Evolutionary conservation across 2,113 vertebrate genomes (phyloP), one percentile per base, ranked within the genome.

Genomic region (Strix uralensis): DNA sequence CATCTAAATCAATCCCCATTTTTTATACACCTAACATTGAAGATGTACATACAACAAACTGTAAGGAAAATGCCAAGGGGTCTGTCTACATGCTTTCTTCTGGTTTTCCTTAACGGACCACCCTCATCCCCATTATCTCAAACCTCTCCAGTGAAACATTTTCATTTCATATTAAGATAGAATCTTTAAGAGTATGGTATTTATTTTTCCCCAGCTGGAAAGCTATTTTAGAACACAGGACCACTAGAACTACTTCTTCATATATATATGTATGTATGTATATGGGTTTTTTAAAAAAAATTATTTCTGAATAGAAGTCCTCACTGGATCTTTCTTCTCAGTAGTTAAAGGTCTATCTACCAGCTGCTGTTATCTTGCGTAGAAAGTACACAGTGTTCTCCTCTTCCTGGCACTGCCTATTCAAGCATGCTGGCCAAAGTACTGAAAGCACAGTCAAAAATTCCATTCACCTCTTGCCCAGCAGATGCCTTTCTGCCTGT

Each of bases 401-500:
- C 57, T 59, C 73, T 47, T 86, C 67, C 54, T 95, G 92, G 94
- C 91, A 78, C 51, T 62, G 80, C 25, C 36, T 58, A 47, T 40
- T 70, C 22, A 67, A 54, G 82, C 62, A 83, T 54, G 75, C 67
- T 69, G 63, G 75, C 80, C 86, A 66, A 81, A 94, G 55, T 44
- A 86, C 79, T 88, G 82, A 54, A 86, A 67, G 81, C 47, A 78
- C 52, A 88, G 61, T 92, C 81, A 95, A 67, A 96, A 91, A 92
- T 87, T 96, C 91, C 87, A 72, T 91, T 96, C 61, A 63, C 89
- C 84, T 81, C 93, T 81, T 63, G 57, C 81, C 77, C 65, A 90
- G 72, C 75, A 94, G 72, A 90, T 70, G 82, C 67, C 94, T 92
- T 93, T 71, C 79, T 73, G 74, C 65, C 79, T 83, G 42, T 38